Conservation (phyloP, 1,140 invertebrate genomes). For the Penaeus japonicus region DNA sequence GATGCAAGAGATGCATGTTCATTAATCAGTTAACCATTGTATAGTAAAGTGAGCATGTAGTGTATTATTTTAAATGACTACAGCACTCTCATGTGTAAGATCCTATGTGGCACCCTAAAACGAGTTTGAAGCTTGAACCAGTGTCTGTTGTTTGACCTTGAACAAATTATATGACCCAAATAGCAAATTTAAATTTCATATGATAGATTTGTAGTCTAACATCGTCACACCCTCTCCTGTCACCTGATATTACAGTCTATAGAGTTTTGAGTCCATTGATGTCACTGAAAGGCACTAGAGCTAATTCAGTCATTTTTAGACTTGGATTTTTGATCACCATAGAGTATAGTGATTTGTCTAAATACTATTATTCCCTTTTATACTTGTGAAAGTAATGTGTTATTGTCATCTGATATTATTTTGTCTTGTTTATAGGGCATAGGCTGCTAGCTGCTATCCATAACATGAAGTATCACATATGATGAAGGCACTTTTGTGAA, state of each 20-base stretch:
- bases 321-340: too few species aligned
- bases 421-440: background rate
- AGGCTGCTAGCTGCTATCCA: too few species aligned
- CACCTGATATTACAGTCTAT: too few species aligned
- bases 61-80: conserved; percentile 2
- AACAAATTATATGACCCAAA: background rate
- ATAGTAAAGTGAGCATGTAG: background rate
- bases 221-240: background rate
- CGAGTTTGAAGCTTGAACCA: conserved; percentile 3
- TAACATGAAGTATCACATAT: too few species aligned
- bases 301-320: too few species aligned
- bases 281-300: too few species aligned
- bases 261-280: too few species aligned
- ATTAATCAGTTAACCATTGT: too few species aligned
- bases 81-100: conserved; percentile 17
- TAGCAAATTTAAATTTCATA: conserved; percentile 12
- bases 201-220: conserved; percentile 7
- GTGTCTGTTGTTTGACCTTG: background rate
- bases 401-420: background rate
- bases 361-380: too few species aligned
- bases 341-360: too few species aligned
- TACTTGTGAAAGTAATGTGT: background rate
- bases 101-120: conserved; percentile 2
- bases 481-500: too few species aligned
- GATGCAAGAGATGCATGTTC: too few species aligned